phyloP scores from a whole-genome alignment of 2,797 vertebrate species.

The Periophthalmus magnuspinnatus region DNA sequence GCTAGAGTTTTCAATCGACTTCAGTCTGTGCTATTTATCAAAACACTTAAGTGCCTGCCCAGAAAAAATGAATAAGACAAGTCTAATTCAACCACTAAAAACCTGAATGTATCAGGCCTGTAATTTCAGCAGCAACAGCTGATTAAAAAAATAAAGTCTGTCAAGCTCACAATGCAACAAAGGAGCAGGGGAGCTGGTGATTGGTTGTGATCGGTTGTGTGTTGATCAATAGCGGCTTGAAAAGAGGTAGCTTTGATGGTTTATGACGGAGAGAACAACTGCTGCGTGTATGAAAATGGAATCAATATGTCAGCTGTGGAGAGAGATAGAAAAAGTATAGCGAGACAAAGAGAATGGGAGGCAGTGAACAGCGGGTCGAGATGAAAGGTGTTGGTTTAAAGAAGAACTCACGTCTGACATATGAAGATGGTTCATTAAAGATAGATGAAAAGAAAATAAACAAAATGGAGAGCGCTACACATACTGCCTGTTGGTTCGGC shows the following conservation, averaged over 20 bases:
- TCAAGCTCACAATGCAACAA: slow-evolving; percentile 49
- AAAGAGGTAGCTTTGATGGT: slow-evolving; percentile 66
- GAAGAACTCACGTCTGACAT: slow-evolving; percentile 45
- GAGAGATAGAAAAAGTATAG: slow-evolving; percentile 26
- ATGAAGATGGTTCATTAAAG: slow-evolving; percentile 51
- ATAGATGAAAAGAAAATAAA: slow-evolving; percentile 37
- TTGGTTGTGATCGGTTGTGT: slow-evolving; percentile 61
- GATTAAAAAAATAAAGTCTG: slow-evolving; percentile 45
- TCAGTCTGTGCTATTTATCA: slow-evolving; percentile 25
- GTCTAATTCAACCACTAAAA: slow-evolving; percentile 30
- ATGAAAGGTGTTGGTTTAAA: slow-evolving; percentile 56
- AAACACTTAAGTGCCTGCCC: slow-evolving; percentile 12
- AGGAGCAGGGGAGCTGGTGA: slow-evolving; percentile 59
- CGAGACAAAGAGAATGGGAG: slow-evolving; percentile 40
- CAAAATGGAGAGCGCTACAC: slow-evolving; percentile 31
- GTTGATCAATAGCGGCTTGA: slow-evolving; percentile 71
- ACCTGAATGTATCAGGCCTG: slow-evolving; percentile 24
- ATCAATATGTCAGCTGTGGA: slow-evolving; percentile 68
- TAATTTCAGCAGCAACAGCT: slow-evolving; percentile 25
- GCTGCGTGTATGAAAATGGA: slow-evolving; percentile 73
- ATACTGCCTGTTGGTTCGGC: neutral
- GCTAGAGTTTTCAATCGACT: slow-evolving; percentile 17
- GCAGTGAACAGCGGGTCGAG: slow-evolving; percentile 27
- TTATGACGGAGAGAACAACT: slow-evolving; percentile 63
- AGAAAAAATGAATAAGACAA: slow-evolving; percentile 4